Evolutionary conservation across 2,888 invertebrate genomes (phyloP).

Genomic region (Mechanitis messenoides): DNA sequence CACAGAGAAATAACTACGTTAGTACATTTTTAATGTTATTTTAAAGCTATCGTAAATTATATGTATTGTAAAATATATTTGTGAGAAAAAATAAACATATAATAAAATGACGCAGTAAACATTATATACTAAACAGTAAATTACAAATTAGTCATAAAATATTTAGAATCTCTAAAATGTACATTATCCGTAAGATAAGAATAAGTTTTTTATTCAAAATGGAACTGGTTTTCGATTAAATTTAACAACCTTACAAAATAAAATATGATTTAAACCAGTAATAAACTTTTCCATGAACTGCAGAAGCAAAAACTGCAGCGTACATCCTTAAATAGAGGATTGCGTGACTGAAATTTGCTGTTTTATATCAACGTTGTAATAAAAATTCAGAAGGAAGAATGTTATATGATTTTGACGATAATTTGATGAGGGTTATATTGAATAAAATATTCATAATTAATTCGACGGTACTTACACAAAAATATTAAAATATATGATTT

Average conservation of each 20-base stretch:
- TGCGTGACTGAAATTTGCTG: slow-evolving; percentile 61
- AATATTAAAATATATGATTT: neutral
- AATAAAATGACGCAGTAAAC: no score
- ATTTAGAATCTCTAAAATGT: no score
- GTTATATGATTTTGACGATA: slow-evolving; percentile 1
- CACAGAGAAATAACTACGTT: no score
- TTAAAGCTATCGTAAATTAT: no score
- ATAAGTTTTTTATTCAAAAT: no score
- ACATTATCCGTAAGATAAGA: no score
- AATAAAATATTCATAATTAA: neutral
- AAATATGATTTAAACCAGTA: slow-evolving; percentile 37
- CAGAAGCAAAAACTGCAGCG: slow-evolving; percentile 47
- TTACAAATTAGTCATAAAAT: no score
- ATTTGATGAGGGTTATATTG: neutral
- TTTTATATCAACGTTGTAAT: slow-evolving; percentile 47
- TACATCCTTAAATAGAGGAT: slow-evolving; percentile 56
- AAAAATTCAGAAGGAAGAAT: slow-evolving; percentile 35
- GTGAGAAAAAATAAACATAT: no score
- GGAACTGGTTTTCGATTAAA: no score
- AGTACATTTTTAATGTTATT: no score
- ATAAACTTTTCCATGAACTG: slow-evolving; percentile 51
- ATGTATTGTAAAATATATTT: no score
- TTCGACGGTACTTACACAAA: neutral
- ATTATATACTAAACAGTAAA: no score
- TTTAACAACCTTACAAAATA: slow-evolving; percentile 3